Percentiles rank a stretch among this genome's conserved stretches.
Evolutionary conservation across 2,888 invertebrate species (phyloP).

Genomic region (Pterostichus niger): DNA sequence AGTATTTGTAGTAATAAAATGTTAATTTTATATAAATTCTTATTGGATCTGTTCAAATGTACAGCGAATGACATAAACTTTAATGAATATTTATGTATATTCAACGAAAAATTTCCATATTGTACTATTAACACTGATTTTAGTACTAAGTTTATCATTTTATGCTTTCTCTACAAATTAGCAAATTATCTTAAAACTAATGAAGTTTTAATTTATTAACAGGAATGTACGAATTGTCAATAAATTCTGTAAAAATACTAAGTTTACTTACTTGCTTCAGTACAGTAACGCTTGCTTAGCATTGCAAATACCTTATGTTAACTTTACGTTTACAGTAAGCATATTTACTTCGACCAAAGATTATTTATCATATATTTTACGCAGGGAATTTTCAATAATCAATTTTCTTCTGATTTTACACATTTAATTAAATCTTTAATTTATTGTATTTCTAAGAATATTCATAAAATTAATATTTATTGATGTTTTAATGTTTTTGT

Average conservation of each 20-base stretch:
- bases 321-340: conserved; percentile 44
- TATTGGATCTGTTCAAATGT: conserved; percentile 10
- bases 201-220: conserved; percentile 41
- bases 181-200: conserved; percentile 33
- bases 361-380: conserved; percentile 37
- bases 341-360: conserved; percentile 13
- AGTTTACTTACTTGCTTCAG: conserved; percentile 21
- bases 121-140: conserved; percentile 35
- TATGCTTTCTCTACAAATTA: conserved; percentile 41
- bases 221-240: conserved; percentile 30
- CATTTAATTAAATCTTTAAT: conserved; percentile 32
- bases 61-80: not conserved
- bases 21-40: conserved; percentile 41
- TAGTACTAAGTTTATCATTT: conserved; percentile 40
- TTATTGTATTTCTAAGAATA: not conserved
- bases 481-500: conserved; percentile 1
- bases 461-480: conserved; percentile 21
- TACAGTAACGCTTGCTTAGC: conserved; percentile 45
- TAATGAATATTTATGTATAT: conserved; percentile 36
- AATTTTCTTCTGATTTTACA: conserved; percentile 18
- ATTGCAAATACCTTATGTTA: conserved; percentile 41
- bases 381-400: conserved; percentile 16
- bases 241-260: conserved; percentile 20
- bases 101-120: conserved; percentile 27
- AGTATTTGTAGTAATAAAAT: conserved; percentile 18